Conservation (phyloP, 1,140 invertebrate species). For the Drosophila baimaii region DNA sequence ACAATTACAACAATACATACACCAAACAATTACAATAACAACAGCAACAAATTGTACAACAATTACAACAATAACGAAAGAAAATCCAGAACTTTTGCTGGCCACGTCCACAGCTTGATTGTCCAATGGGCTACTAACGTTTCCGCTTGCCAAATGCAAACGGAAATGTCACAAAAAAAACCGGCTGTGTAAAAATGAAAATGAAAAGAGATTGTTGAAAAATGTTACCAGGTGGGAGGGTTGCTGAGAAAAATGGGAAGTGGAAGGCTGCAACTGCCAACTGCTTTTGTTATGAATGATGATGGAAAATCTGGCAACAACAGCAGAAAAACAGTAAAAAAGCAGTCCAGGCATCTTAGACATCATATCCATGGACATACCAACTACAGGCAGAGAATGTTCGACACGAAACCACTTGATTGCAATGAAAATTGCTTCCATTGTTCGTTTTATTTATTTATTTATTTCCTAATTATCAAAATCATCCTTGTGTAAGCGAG, state of each 20-base stretch:
- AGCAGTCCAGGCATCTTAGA: constrained; percentile 32
- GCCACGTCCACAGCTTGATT: constrained; percentile 72
- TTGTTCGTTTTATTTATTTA: neutral
- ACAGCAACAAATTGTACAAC: constrained; percentile 10
- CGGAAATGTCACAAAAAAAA: constrained; percentile 73
- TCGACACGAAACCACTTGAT: too few relatives aligned
- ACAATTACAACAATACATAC: constrained; percentile 37
- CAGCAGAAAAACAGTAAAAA: constrained; percentile 49
- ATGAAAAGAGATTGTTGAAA: constrained; percentile 43
- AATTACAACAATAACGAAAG: constrained; percentile 18
- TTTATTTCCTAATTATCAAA: too few relatives aligned
- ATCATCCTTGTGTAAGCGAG: too few relatives aligned
- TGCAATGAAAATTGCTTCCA: accelerated
- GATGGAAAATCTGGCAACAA: constrained; percentile 80
- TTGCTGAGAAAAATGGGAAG: neutral
- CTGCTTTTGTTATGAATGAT: constrained; percentile 82
- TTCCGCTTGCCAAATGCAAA: constrained; percentile 81
- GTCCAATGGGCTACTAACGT: constrained; percentile 78
- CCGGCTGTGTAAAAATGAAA: constrained; percentile 41
- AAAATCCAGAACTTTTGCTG: constrained; percentile 40
- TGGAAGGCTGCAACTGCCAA: constrained; percentile 71
- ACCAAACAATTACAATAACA: constrained; percentile 66
- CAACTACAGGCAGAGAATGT: constrained; percentile 32
- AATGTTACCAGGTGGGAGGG: constrained; percentile 25
- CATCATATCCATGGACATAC: constrained; percentile 23